Evolutionary conservation across 2,797 vertebrate species (phyloP), one percentile per base, ranked within the genome.

Genomic region (Decapterus maruadsi): DNA sequence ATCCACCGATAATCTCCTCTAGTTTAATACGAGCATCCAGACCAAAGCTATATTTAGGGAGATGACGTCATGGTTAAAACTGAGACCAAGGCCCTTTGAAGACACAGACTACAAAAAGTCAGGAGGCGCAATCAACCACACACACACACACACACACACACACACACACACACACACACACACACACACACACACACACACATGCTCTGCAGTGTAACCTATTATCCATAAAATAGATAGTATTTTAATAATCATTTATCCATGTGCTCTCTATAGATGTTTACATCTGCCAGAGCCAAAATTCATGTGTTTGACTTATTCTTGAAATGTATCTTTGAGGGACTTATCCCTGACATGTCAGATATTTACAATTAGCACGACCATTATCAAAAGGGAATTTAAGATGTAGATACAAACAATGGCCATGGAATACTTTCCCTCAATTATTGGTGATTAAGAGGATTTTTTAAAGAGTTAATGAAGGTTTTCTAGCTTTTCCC

Each of bases 21-120:
- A 46, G 65, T 83, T 81, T 53, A 38, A 65, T 48, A 65, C 8
- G 1, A 79, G 64, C 55, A 16, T 63, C 46, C 38, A 34, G 48
- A 74, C 69, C 62, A 57, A 70, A 77, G 78, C 76, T 80, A 80
- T 85, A 76, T 85, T 82, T 82, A 74, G 69, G 29, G 57, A 26
- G 62, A 72, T 87, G 78, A 87, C 36, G 8, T 84, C 75, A 85
- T 64, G 57, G 68, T 73, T 72, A 72, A 80, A 81, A 68, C 46
- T 34, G 77, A 81, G 72, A 78, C 68, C 42, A 72, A 71, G 12
- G 50, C 59, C 69, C 48, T 82, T 79, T 70, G 64, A 79, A 78
- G 85, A 78, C 6, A 38, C 40, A 51, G 51, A 63, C 58, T 67
- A 42, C 19, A 82, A 68, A 72, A 71, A 55, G 36, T 29, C 60